Conservation (phyloP, 2,888 invertebrate species). For the Mechanitis mazaeus region DNA sequence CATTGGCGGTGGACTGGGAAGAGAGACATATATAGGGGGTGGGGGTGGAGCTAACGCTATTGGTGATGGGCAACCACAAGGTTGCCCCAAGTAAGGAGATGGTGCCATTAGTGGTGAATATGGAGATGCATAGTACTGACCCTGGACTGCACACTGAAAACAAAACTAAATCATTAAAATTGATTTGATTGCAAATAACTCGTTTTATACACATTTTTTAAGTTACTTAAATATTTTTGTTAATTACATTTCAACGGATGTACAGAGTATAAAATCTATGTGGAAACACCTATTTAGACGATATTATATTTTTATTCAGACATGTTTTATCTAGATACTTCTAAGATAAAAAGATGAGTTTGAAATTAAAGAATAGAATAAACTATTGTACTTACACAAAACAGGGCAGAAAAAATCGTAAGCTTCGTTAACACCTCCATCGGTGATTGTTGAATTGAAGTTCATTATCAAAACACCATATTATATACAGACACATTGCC, state of each 20-base stretch:
- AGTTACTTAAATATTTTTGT: not conserved
- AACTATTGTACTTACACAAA: conserved; percentile 46
- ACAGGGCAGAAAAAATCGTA: conserved; percentile 43
- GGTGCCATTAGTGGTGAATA: conserved; percentile 31
- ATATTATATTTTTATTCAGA: not conserved
- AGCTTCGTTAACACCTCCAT: conserved; percentile 45
- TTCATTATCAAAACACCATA: conserved; percentile 26
- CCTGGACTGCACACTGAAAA: conserved; percentile 47
- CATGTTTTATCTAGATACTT: not conserved
- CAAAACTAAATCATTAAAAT: conserved; percentile 4
- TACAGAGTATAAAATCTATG: too few species aligned
- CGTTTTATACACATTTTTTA: not conserved
- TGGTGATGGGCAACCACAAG: conserved; percentile 30
- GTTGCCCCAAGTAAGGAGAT: conserved; percentile 24
- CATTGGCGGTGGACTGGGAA: conserved; percentile 55
- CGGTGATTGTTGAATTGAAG: conserved; percentile 44
- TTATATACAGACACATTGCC: conserved; percentile 58
- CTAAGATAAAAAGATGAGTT: not conserved
- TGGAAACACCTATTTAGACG: too few species aligned
- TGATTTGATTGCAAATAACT: too few species aligned
- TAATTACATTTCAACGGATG: too few species aligned
- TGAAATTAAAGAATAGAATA: conserved; percentile 8
- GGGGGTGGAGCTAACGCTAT: conserved; percentile 40
- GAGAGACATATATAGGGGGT: conserved; percentile 51
- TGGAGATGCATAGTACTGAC: conserved; percentile 51